Evolutionary conservation across 2,797 vertebrate species (phyloP), one percentile per base, ranked within the genome.

Genomic region (Cygnus olor): DNA sequence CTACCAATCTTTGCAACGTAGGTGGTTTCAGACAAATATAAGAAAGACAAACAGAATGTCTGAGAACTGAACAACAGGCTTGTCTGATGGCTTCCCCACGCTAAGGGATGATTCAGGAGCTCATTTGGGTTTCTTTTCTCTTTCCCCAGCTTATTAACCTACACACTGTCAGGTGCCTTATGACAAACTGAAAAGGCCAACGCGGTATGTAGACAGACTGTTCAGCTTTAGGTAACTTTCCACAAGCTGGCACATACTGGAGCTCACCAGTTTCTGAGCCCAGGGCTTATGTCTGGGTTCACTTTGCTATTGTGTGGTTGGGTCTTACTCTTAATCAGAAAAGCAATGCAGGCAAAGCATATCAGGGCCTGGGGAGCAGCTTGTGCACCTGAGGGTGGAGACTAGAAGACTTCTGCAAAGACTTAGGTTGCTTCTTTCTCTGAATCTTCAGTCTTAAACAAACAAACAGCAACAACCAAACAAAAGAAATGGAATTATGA

Each of bases 21-120:
- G 77, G 68, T 65, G 49, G 78, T 72, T 89, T 80, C 80, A 82
- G 60, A 63, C n/a, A 72, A 83, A 51, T 22, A 71, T 65, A 63
- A 73, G 69, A 69, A 82, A 85, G 60, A 54, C 54, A 72, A 93
- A 72, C 56, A 77, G 36, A 27, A 32, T 18, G 27, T 60, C 73
- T 91, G 40, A 84, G 65, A 65, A 64, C 17, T 32, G 40, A 94
- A 65, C 38, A 74, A 60, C 69, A 86, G 40, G 69, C 40, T 69
- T 42, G 40, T 65, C 60, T 77, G 51, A 25, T 81, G 63, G 42
- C 15, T 36, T 32, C 42, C 51, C 38, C 68, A 57, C 0, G 0
- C 32, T 58, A 30, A 85, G 30, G 10, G 47, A 90, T 86, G 80
- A 83, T 56, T 93, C 80, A 88, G 64, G 44, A 88, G 21, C 72